These are phyloP conservation scores for Idaea biselata DNA, from an alignment of 2,888 invertebrate genomes.

Conservation along the genomic window DNA sequence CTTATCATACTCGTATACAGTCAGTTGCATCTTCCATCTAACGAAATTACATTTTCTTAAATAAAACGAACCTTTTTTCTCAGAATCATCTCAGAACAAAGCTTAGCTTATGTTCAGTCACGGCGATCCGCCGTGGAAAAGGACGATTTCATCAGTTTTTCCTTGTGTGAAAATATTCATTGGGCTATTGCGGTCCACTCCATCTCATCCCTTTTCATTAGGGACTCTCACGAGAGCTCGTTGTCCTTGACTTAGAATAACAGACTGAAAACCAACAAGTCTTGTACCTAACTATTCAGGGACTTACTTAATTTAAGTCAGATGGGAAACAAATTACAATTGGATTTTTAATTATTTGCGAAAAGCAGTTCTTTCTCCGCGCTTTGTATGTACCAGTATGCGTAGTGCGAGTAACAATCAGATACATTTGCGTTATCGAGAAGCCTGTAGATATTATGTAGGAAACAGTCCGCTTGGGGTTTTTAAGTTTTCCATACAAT, in stretches of 20 bases:
- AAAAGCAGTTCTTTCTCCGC: no score
- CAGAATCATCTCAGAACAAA: background rate
- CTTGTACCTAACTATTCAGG: background rate
- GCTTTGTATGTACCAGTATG: no score
- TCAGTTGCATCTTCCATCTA: background rate
- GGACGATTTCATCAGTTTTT: conserved; percentile 9
- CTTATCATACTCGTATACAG: background rate
- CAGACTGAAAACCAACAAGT: conserved; percentile 17
- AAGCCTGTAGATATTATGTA: no score
- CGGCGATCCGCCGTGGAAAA: background rate
- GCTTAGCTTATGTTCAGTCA: conserved; percentile 1
- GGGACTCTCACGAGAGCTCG: conserved; percentile 20
- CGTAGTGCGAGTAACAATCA: no score
- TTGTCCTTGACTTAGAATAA: conserved; percentile 13
- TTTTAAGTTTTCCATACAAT: no score
- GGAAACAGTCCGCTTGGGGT: no score
- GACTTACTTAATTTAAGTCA: background rate
- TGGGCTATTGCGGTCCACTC: conserved; percentile 25
- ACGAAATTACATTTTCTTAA: background rate
- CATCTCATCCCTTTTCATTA: conserved; percentile 27
- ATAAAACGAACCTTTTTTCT: background rate
- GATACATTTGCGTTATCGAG: no score
- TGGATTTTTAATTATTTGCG: no score
- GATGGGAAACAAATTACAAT: no score
- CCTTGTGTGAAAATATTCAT: conserved; percentile 28